These are phyloP conservation scores for Gryllus longicercus DNA, from an alignment of 2,888 invertebrate genomes.

Conservation along the genomic window DNA sequence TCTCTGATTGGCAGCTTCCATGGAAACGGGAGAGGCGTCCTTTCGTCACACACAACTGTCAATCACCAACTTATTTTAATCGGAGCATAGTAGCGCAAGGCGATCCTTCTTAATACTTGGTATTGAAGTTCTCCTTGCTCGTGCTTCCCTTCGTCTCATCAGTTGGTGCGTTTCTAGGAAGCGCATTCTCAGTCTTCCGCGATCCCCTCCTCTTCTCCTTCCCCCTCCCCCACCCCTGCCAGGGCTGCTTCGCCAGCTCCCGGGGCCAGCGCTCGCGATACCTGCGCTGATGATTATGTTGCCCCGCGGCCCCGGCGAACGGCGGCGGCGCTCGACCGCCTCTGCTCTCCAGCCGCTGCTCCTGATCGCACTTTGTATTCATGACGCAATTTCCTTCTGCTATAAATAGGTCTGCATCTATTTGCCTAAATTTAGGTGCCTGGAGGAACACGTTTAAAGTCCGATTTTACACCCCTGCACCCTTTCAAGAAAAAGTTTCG, in stretches of 20 bases:
- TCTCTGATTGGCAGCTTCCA: too few relatives aligned
- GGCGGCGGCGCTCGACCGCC: neutral
- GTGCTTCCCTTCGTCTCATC: too few relatives aligned
- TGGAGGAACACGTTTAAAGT: neutral
- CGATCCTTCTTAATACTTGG: too few relatives aligned
- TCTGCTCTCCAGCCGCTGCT: neutral
- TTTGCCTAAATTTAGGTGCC: conserved; percentile 17
- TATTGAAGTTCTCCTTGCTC: too few relatives aligned
- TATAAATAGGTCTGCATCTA: conserved; percentile 17
- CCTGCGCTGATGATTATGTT: neutral
- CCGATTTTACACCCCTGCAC: neutral
- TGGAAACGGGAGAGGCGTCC: too few relatives aligned
- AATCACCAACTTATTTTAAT: too few relatives aligned
- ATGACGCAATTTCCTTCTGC: neutral
- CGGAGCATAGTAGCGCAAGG: too few relatives aligned
- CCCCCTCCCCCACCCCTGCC: neutral
- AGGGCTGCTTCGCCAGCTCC: too few relatives aligned
- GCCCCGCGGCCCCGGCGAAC: neutral
- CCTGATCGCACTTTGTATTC: conserved; percentile 6
- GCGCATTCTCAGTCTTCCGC: neutral
- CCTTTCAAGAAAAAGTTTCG: neutral
- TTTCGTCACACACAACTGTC: too few relatives aligned
- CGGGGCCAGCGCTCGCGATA: neutral
- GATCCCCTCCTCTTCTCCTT: neutral
- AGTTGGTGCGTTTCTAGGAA: too few relatives aligned